phyloP scores from a whole-genome alignment of 2,888 invertebrate genomes.

The Spilarctia lutea region DNA sequence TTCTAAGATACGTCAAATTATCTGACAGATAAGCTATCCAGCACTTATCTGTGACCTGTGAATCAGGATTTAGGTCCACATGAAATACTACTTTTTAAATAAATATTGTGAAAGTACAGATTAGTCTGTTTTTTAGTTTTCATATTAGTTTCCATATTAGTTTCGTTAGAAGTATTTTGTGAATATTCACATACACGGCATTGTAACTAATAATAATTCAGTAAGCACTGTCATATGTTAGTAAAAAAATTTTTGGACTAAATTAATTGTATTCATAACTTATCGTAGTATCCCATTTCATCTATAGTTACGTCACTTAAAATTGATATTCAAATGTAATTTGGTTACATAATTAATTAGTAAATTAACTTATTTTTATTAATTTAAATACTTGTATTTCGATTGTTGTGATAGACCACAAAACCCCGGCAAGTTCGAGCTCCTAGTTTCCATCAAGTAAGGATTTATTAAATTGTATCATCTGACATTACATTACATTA shows the following conservation, averaged over 20 bases:
- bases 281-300: neutral
- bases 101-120: neutral
- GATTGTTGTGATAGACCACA: constrained; percentile 28
- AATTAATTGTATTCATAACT: neutral
- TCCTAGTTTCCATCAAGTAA: constrained; percentile 28
- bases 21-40: too few relatives aligned
- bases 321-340: neutral
- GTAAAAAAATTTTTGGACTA: neutral
- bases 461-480: constrained; percentile 22
- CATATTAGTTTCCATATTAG: neutral
- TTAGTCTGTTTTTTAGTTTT: neutral
- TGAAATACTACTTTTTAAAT: neutral
- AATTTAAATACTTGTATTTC: constrained; percentile 4
- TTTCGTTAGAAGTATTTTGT: neutral
- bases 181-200: neutral
- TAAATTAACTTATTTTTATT: neutral
- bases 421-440: constrained; percentile 13
- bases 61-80: neutral
- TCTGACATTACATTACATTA: constrained; percentile 7
- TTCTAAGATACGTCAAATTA: too few relatives aligned
- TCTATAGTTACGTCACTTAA: neutral
- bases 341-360: neutral
- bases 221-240: neutral
- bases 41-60: too few relatives aligned
- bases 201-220: neutral